A percentile compares a stretch with the other conserved stretches of the same genome.
Conservation (phyloP, 2,113 vertebrate genomes). For the Lipophrys pholis region DNA sequence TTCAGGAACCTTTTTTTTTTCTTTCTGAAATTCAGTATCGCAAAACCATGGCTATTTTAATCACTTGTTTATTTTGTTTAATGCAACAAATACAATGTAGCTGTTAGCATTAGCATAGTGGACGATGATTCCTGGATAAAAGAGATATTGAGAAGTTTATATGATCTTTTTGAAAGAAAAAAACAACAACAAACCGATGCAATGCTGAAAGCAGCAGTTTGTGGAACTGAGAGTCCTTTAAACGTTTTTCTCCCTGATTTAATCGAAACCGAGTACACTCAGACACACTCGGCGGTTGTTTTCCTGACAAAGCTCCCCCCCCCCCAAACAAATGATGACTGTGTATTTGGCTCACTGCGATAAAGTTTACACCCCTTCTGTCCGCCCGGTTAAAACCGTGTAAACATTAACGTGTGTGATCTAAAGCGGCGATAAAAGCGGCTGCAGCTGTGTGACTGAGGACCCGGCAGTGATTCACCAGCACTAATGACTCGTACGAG, state of each 20-base stretch:
- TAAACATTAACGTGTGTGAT: constrained; percentile 13
- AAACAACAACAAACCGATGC: too few relatives aligned
- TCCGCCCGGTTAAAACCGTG: constrained; percentile 5
- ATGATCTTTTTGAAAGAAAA: too few relatives aligned
- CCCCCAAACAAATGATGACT: constrained; percentile 39
- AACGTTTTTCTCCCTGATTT: constrained; percentile 48
- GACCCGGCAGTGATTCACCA: background rate
- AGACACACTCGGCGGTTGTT: constrained; percentile 37
- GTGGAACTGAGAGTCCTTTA: constrained; percentile 18
- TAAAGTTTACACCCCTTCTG: background rate
- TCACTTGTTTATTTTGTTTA: too few relatives aligned
- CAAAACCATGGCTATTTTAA: too few relatives aligned
- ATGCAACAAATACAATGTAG: too few relatives aligned
- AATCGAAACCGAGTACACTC: constrained; percentile 52
- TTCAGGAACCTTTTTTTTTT: too few relatives aligned
- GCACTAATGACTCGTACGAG: background rate
- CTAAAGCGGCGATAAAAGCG: constrained; percentile 10
- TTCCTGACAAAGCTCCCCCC: constrained; percentile 39
- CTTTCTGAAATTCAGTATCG: too few relatives aligned
- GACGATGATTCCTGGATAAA: too few relatives aligned
- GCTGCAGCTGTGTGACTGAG: background rate
- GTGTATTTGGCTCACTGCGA: constrained; percentile 29
- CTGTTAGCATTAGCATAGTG: too few relatives aligned
- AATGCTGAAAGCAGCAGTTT: constrained; percentile 25
- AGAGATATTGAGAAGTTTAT: too few relatives aligned